Base-by-base conservation (phyloP, 2,797 vertebrate species). In the Karalla daura region DNA sequence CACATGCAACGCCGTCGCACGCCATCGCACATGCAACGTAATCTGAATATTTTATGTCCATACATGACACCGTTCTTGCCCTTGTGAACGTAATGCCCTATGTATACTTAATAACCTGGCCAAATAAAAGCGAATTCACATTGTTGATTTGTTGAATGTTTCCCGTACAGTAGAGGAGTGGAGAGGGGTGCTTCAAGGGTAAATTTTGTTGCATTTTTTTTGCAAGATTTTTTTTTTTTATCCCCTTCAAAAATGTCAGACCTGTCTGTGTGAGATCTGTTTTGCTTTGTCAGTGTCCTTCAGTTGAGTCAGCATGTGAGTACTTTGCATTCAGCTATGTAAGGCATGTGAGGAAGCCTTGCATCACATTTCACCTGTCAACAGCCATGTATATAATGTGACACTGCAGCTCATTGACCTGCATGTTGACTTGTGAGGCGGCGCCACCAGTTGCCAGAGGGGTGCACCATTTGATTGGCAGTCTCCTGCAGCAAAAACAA, bases 401-500 rank as follows among this genome's bases (percentile, higher is more conserved):
- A 63, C 40, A 24, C 30, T 24, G 4, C 52, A 37, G 28, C 17
- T 18, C 5, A 28, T 40, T 65, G 28, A 39, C 6, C 21, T 35
- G 15, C 4, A 33, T 20, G 14, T 36, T 51, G n/a, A 11, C 30
- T 44, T 18, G 21, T 53, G 21, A 59, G 21, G 5, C 51, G 51
- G 28, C 33, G 27, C 10, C 35, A 28, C 30, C 15, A 45, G 20
- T 7, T 47, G 45, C 12, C 18, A 43, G 43, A 60, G 10, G 54
- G 25, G 45, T 47, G 32, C 63, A 46, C n/a, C n/a, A n/a, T n/a
- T n/a, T 40, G 33, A 69, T 14, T 49, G 36, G 12, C 43, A 61
- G 39, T 40, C 32, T 51, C 20, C 27, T 70, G 49, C 36, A 55
- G 32, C 55, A 53, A 70, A n/a, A 73, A 55, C 66, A 58, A 56